Conservation (phyloP, 2,113 vertebrate species). For the Eurypyga helias region DNA sequence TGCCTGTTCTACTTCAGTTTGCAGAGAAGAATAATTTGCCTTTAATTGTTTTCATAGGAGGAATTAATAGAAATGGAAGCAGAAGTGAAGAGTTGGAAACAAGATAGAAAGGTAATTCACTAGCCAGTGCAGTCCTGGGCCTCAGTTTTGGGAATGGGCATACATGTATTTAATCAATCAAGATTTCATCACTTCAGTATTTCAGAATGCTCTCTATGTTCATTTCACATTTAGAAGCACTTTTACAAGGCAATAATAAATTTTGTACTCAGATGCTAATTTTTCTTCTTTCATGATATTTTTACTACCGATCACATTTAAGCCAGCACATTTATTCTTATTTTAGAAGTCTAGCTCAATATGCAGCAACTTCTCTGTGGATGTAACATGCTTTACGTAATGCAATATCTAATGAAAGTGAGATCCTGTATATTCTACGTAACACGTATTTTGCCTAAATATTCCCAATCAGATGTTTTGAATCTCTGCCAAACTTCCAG, state of each 20-base stretch:
- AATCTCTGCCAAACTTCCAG: background rate
- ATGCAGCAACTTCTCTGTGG: background rate
- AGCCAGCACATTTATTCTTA: background rate
- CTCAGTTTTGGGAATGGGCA: background rate
- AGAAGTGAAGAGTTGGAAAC: background rate
- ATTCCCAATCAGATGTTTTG: background rate
- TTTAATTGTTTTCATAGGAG: background rate
- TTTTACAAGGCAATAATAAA: background rate
- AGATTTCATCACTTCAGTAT: background rate
- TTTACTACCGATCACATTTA: background rate
- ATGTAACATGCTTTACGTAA: background rate
- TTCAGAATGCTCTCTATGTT: background rate
- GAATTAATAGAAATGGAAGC: background rate
- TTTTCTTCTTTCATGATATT: background rate
- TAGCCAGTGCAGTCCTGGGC: background rate
- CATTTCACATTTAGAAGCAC: background rate
- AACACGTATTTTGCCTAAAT: background rate
- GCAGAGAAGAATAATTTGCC: background rate
- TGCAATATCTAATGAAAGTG: background rate
- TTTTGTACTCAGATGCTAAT: background rate
- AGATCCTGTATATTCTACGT: background rate
- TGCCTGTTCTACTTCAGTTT: background rate
- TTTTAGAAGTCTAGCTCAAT: background rate
- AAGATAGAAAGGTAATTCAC: background rate
- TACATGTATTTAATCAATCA: background rate